These are phyloP conservation scores for Malurus melanocephalus DNA, from an alignment of 2,113 vertebrate genomes.

Conservation along the genomic window DNA sequence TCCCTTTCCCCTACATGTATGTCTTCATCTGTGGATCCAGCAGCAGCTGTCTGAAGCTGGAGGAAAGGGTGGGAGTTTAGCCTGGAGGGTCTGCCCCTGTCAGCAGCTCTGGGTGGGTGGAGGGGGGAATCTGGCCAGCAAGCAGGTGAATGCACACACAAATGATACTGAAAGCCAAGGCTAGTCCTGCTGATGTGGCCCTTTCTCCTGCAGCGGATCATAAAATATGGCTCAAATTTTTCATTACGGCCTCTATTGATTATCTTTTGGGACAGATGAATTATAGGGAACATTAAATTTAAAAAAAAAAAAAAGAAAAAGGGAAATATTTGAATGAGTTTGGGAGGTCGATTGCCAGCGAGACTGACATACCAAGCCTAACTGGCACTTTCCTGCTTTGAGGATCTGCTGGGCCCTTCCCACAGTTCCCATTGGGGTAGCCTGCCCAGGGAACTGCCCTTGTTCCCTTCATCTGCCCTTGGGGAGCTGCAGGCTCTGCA, in stretches of 20 bases:
- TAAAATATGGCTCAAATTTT: conserved; percentile 99
- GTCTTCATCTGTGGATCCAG: accelerated
- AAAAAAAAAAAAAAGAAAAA: conserved; percentile 76
- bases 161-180: conserved; percentile 72
- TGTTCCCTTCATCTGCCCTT: background rate
- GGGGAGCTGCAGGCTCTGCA: background rate
- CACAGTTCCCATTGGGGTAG: accelerated
- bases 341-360: conserved; percentile 89
- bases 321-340: conserved; percentile 99
- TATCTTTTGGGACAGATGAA: conserved; percentile 98
- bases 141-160: conserved; percentile 28
- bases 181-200: conserved; percentile 92
- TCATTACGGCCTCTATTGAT: conserved; percentile 99
- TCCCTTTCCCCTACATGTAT: background rate
- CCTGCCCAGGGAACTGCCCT: background rate
- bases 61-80: background rate
- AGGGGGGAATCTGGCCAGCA: background rate
- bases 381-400: conserved; percentile 55
- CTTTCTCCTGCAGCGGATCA: conserved; percentile 87
- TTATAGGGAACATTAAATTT: conserved; percentile 97
- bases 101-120: background rate
- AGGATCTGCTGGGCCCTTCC: conserved; percentile 1
- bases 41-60: background rate
- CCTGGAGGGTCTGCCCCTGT: conserved; percentile 12
- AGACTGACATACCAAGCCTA: conserved; percentile 71